These are phyloP conservation scores for Wiebesia pumilae DNA, from an alignment of 1,140 invertebrate genomes.

Conservation along the genomic window DNA sequence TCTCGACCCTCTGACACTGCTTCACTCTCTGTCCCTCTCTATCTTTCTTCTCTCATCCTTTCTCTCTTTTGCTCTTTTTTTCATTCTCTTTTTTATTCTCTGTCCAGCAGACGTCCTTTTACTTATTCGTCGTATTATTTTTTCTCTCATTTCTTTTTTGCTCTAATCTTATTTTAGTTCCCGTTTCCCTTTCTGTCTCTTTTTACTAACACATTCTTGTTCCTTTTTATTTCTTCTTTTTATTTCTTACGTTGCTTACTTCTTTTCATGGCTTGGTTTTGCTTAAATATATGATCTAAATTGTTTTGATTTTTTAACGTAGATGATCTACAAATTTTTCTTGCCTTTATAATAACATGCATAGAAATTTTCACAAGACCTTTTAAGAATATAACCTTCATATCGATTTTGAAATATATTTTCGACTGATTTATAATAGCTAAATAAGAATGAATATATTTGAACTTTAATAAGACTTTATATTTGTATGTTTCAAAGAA, in stretches of 20 bases:
- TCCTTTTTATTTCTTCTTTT: slow-evolving; percentile 7
- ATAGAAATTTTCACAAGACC: too few relatives aligned
- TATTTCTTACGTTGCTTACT: not conserved
- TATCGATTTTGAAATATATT: too few relatives aligned
- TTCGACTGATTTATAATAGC: too few relatives aligned
- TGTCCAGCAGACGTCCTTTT: not conserved
- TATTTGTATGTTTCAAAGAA: too few relatives aligned
- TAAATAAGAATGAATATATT: too few relatives aligned
- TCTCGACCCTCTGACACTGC: not conserved
- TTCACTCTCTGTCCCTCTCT: slow-evolving; percentile 39
- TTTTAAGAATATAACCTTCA: too few relatives aligned
- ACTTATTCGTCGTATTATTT: not conserved
- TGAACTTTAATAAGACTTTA: too few relatives aligned
- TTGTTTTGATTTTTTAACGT: too few relatives aligned
- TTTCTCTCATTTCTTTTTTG: slow-evolving; percentile 48
- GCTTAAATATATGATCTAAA: not conserved
- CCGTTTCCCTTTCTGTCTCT: slow-evolving; percentile 22
- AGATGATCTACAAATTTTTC: too few relatives aligned
- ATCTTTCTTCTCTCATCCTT: slow-evolving; percentile 24
- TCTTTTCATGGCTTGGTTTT: not conserved
- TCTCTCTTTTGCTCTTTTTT: slow-evolving; percentile 39
- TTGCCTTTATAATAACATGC: too few relatives aligned
- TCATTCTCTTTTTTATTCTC: slow-evolving; percentile 37
- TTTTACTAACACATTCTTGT: slow-evolving; percentile 23
- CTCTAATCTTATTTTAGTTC: not conserved